phyloP scores from a whole-genome alignment of 1,140 invertebrate genomes.

The Ips nitidus region DNA sequence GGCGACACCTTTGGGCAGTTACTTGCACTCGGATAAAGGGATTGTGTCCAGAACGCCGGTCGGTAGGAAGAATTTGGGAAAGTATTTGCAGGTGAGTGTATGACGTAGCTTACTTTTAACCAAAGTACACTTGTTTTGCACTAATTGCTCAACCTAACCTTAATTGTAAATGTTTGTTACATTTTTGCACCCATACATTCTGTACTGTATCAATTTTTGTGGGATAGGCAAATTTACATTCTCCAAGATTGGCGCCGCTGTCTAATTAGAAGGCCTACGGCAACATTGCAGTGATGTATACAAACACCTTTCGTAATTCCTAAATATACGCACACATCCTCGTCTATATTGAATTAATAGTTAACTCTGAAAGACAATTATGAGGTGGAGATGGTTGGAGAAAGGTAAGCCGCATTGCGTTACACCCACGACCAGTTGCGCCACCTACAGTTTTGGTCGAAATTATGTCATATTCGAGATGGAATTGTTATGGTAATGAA shows the following conservation, averaged over 20 bases:
- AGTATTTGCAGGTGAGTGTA: slow-evolving; percentile 48
- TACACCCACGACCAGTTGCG: slow-evolving; percentile 1
- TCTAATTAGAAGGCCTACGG: background rate
- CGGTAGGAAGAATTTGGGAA: slow-evolving; percentile 50
- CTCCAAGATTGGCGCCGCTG: background rate
- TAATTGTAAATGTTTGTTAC: background rate
- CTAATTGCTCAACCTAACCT: too few species aligned
- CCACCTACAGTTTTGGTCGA: slow-evolving; percentile 11
- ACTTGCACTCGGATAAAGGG: slow-evolving; percentile 48
- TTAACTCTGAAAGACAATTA: background rate
- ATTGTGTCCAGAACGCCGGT: slow-evolving; percentile 50
- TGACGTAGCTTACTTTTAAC: background rate
- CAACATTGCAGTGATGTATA: background rate
- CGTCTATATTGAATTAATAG: background rate
- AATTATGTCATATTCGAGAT: slow-evolving; percentile 12
- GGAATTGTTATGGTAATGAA: slow-evolving; percentile 10
- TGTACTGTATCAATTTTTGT: too few species aligned
- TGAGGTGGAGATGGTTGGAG: slow-evolving; percentile 5
- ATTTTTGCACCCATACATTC: background rate
- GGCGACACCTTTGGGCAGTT: slow-evolving; percentile 46
- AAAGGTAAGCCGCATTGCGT: slow-evolving; percentile 4
- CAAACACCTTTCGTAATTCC: slow-evolving; percentile 3
- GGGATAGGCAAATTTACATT: background rate
- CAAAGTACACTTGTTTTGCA: background rate
- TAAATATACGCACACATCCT: background rate